phyloP scores from a whole-genome alignment of 2,888 invertebrate species.

The Allophyes oxyacanthae region DNA sequence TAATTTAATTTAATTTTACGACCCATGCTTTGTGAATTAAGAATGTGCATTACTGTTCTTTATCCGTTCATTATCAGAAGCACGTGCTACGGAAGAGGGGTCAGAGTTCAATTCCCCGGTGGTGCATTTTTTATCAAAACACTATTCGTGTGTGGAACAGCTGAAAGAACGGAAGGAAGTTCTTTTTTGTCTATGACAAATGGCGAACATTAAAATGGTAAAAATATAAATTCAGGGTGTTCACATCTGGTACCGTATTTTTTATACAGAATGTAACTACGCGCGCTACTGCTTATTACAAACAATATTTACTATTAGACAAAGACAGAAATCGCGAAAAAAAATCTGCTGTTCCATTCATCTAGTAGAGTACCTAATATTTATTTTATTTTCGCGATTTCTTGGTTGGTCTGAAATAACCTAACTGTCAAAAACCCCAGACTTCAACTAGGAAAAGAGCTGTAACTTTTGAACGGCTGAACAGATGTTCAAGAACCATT shows the following conservation, averaged over 20 bases:
- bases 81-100: slow-evolving; percentile 39
- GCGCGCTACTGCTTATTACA: neutral
- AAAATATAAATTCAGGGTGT: slow-evolving; percentile 2
- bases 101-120: slow-evolving; percentile 34
- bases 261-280: too few species aligned
- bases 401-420: too few species aligned
- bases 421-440: too few species aligned
- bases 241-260: slow-evolving; percentile 14
- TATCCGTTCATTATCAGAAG: slow-evolving; percentile 19
- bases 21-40: neutral
- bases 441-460: too few species aligned
- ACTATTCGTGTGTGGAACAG: slow-evolving; percentile 32
- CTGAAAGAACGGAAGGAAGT: slow-evolving; percentile 55
- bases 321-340: too few species aligned
- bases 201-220: slow-evolving; percentile 9
- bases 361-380: too few species aligned
- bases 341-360: too few species aligned
- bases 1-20: too few species aligned
- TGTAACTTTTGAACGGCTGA: too few species aligned
- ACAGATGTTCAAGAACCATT: too few species aligned
- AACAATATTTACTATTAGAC: too few species aligned
- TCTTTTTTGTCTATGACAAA: slow-evolving; percentile 32
- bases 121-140: slow-evolving; percentile 46
- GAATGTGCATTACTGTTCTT: slow-evolving; percentile 5
- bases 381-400: too few species aligned